Conservation (phyloP, 2,113 vertebrate genomes). For the Menura novaehollandiae region DNA sequence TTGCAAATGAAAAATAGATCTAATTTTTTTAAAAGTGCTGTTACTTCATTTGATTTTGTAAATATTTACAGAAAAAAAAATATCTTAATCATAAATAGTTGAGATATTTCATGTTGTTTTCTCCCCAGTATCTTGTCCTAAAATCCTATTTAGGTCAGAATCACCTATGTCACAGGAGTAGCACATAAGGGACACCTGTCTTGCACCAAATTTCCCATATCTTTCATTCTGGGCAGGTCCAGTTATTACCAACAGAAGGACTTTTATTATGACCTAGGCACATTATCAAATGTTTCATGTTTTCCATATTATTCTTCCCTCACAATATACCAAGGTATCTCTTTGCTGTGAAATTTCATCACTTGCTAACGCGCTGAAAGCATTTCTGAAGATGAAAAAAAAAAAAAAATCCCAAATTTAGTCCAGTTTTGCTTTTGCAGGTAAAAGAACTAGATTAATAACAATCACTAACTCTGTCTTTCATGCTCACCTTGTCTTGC, state of each 20-base stretch:
- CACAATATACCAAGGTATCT: not conserved
- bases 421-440: not conserved
- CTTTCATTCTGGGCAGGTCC: not conserved
- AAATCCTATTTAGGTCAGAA: not conserved
- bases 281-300: not conserved
- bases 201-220: not conserved
- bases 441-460: not conserved
- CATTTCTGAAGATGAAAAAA: not conserved
- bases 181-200: not conserved
- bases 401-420: not conserved
- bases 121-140: not conserved
- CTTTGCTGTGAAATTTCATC: not conserved
- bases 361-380: not conserved
- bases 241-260: fast-evolving
- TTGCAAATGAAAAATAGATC: not conserved
- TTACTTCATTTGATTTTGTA: fast-evolving
- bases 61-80: not conserved
- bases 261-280: not conserved
- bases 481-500: not conserved
- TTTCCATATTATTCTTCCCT: not conserved
- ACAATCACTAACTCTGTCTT: not conserved
- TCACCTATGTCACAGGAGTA: not conserved
- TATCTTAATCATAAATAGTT: not conserved
- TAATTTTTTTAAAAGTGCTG: not conserved
- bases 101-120: not conserved